Percentiles rank a stretch among this genome's conserved stretches.
phyloP scores from a whole-genome alignment of 37 sponge, comb jelly and placozoan genomes.

The Axinella damicornis region DNA sequence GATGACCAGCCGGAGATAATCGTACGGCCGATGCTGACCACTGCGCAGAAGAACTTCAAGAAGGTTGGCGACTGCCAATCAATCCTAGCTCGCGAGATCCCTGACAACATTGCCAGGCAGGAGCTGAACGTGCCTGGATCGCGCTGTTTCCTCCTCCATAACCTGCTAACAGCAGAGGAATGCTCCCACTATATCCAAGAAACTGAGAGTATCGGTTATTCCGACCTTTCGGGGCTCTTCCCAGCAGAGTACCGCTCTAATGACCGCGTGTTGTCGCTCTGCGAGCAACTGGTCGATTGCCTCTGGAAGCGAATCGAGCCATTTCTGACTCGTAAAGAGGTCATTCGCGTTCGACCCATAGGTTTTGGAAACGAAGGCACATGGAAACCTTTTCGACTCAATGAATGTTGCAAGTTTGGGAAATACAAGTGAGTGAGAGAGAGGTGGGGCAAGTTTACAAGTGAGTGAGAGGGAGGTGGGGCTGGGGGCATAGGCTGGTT shows the following conservation, averaged over 20 bases:
- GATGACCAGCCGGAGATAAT: too few relatives aligned
- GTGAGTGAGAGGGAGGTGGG: too few relatives aligned
- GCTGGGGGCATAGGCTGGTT: too few relatives aligned
- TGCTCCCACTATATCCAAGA: slow-evolving; percentile 43
- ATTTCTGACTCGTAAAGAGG: slow-evolving; percentile 31
- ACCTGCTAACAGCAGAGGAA: slow-evolving; percentile 33
- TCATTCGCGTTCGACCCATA: slow-evolving; percentile 41
- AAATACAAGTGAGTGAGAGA: slow-evolving; percentile 58
- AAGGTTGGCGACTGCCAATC: slow-evolving; percentile 22
- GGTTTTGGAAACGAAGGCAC: slow-evolving; percentile 65
- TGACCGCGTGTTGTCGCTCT: slow-evolving; percentile 47
- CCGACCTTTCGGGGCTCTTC: slow-evolving; percentile 27
- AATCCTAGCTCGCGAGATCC: neutral
- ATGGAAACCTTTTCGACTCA: slow-evolving; percentile 50
- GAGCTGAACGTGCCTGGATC: slow-evolving; percentile 39
- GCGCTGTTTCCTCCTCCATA: slow-evolving; percentile 33
- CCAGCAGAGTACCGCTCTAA: slow-evolving; percentile 41
- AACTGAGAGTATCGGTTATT: slow-evolving; percentile 37
- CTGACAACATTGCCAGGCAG: slow-evolving; percentile 9
- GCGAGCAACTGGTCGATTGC: slow-evolving; percentile 29
- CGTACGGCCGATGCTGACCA: slow-evolving; percentile 48
- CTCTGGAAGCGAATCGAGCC: slow-evolving; percentile 45
- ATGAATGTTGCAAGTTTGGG: slow-evolving; percentile 54
- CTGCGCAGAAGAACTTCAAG: slow-evolving; percentile 48
- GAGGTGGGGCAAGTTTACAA: too few relatives aligned